These are phyloP conservation scores for Chironomus riparius DNA, from an alignment of 2,888 invertebrate species.

Conservation along the genomic window DNA sequence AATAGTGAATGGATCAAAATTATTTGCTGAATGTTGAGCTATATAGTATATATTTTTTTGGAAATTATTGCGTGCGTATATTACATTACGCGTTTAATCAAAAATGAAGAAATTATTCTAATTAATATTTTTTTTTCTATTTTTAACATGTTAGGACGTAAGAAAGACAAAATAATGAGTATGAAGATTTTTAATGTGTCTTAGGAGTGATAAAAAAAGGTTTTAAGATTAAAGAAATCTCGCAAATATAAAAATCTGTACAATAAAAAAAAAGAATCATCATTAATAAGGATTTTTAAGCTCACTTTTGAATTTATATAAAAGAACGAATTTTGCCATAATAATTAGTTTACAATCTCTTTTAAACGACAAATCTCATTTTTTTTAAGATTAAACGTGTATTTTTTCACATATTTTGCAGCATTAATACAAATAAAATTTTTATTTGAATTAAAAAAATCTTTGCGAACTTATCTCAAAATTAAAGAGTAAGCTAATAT, in stretches of 20 bases:
- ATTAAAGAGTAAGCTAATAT: slow-evolving; percentile 20
- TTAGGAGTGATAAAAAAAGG: neutral
- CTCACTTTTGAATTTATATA: too few species aligned
- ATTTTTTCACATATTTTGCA: neutral
- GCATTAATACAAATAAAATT: too few species aligned
- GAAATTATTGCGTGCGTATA: too few species aligned
- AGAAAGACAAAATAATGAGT: neutral
- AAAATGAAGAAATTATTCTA: neutral
- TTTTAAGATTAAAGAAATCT: neutral
- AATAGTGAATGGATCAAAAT: neutral
- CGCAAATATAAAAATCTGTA: neutral
- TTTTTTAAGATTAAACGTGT: neutral
- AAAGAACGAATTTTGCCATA: slow-evolving; percentile 7
- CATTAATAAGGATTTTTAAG: too few species aligned
- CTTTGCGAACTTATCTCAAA: too few species aligned
- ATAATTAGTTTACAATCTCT: neutral
- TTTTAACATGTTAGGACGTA: neutral
- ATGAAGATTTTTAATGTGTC: neutral
- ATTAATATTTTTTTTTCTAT: neutral
- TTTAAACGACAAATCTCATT: neutral
- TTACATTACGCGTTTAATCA: neutral
- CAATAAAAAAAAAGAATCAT: too few species aligned
- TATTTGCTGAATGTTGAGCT: neutral
- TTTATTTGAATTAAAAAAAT: too few species aligned
- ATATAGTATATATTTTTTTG: too few species aligned